phyloP scores from a whole-genome alignment of 2,888 invertebrate genomes.

The Ferdinandea cuprea region DNA sequence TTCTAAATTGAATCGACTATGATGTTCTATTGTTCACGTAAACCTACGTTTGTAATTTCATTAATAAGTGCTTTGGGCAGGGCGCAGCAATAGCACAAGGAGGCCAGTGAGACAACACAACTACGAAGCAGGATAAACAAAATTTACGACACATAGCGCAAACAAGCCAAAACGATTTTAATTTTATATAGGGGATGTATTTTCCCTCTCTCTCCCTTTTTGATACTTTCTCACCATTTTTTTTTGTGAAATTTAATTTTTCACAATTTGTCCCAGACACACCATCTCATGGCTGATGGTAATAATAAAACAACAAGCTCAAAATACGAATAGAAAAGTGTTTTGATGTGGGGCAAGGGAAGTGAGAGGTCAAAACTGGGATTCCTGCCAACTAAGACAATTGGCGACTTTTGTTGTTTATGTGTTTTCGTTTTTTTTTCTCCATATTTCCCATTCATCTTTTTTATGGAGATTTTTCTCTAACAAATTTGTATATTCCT shows the following conservation, averaged over 20 bases:
- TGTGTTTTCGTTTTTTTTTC: slow-evolving; percentile 11
- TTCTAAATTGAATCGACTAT: slow-evolving; percentile 65
- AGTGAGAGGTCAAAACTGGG: not conserved
- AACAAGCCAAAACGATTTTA: slow-evolving; percentile 60
- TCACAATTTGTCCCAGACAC: slow-evolving; percentile 61
- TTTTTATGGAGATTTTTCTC: slow-evolving; percentile 30
- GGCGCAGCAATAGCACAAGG: slow-evolving; percentile 13
- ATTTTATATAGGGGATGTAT: slow-evolving; percentile 56
- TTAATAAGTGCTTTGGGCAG: slow-evolving; percentile 63
- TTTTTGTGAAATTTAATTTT: slow-evolving; percentile 62
- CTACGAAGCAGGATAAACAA: slow-evolving; percentile 60
- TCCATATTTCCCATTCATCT: not conserved
- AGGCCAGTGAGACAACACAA: not conserved
- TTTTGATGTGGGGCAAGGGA: not conserved
- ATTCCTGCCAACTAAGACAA: slow-evolving; percentile 61
- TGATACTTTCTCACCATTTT: slow-evolving; percentile 9
- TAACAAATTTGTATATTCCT: not conserved
- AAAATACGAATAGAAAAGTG: slow-evolving; percentile 16
- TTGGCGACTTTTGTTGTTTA: slow-evolving; percentile 57
- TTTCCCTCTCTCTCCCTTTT: slow-evolving; percentile 1
- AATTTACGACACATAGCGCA: slow-evolving; percentile 65
- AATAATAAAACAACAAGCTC: slow-evolving; percentile 42
- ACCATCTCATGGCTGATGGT: slow-evolving; percentile 30
- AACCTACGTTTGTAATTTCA: slow-evolving; percentile 57
- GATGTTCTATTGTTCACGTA: slow-evolving; percentile 58